Evolutionary conservation across 1,140 invertebrate genomes (phyloP), one percentile per base, ranked within the genome.

Genomic region (Nasonia longicornis): DNA sequence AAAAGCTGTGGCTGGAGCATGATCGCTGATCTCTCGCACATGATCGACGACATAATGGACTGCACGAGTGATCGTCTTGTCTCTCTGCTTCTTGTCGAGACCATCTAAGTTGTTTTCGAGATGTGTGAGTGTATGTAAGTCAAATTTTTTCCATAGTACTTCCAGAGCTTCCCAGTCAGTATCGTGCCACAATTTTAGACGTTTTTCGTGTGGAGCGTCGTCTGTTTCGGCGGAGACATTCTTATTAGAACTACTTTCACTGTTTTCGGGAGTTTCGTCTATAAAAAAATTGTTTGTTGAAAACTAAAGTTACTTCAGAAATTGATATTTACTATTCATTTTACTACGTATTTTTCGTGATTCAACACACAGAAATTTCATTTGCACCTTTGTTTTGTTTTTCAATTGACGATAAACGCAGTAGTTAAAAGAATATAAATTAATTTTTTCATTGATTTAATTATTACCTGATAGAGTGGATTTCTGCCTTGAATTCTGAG

Each of bases 31-130:
- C 58, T 63, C 58, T 63, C 16, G 58, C 14, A 63, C 58, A 63
- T 63, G 58, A 20, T 63, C 58, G 58, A 63, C 58, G n/a, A 63
- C 58, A 63, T 63, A 63, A 63, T 63, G 58, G n/a, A 63, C 58
- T 10, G 58, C 58, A 63, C 58, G 58, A 63, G 58, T 63, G n/a
- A 63, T 63, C n/a, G n/a, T 16, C 58, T 63, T 63, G 58, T 63
- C 58, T 20, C 58, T 20, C n/a, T 63, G 16, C 14, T 63, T 63
- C 58, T 63, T 63, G n/a, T 16, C 14, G 3, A 16, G 14, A 63
- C 58, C 58, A 63, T 20, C 6, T 22, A 63, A 22, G 14, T 63
- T 16, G 0, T 63, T 63, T 63, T 63, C 58, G n/a, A 63, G n/a
- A 63, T 63, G 58, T 63, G 14, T 63, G 58, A 63, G 58, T 22